phyloP scores from a whole-genome alignment of 2,797 vertebrate genomes.

The Bufotes viridis region DNA sequence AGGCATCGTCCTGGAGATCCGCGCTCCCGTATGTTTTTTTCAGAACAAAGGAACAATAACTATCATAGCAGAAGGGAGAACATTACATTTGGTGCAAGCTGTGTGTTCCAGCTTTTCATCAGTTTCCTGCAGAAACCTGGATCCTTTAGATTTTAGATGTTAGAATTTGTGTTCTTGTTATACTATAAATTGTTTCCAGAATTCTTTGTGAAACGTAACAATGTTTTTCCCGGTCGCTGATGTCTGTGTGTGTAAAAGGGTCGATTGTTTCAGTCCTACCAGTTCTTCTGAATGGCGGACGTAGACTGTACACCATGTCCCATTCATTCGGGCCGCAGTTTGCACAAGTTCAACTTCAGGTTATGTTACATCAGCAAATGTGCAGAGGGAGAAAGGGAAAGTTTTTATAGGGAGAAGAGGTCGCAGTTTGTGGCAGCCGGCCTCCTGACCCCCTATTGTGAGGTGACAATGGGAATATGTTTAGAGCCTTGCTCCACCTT shows the following conservation, averaged over 20 bases:
- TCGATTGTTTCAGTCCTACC: constrained; percentile 6
- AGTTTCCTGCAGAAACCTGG: too few relatives aligned
- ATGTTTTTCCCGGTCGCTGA: not conserved
- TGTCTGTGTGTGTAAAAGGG: not conserved
- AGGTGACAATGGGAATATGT: constrained; percentile 54
- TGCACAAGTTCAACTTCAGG: constrained; percentile 51
- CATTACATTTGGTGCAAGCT: too few relatives aligned
- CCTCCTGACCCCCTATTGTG: constrained; percentile 30
- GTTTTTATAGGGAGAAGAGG: constrained; percentile 46
- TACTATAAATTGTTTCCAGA: not conserved
- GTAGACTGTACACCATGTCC: constrained; percentile 36
- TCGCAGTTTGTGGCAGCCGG: constrained; percentile 28
- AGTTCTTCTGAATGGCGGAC: constrained; percentile 27
- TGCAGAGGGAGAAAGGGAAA: constrained; percentile 11
- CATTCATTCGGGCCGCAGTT: constrained; percentile 24
- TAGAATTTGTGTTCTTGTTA: too few relatives aligned
- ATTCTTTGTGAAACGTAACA: not conserved
- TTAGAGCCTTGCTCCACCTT: constrained; percentile 10
- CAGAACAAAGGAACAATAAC: too few relatives aligned
- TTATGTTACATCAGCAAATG: constrained; percentile 58
- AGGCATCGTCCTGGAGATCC: too few relatives aligned
- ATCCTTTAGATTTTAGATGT: too few relatives aligned
- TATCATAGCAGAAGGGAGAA: too few relatives aligned
- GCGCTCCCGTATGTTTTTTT: too few relatives aligned
- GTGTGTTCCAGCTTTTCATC: too few relatives aligned